phyloP scores from a whole-genome alignment of 1,140 invertebrate species.

The Pinna nobilis region DNA sequence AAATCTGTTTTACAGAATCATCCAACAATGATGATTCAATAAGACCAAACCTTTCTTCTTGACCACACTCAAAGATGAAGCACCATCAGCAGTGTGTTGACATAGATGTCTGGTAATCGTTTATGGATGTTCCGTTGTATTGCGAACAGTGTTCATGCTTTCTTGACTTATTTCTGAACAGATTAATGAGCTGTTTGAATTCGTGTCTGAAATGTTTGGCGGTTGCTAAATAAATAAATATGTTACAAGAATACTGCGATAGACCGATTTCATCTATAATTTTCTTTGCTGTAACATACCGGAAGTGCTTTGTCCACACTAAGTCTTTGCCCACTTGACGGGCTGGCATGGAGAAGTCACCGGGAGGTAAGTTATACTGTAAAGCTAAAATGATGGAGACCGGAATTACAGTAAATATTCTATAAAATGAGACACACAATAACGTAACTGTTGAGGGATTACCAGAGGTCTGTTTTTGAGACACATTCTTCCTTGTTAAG shows the following conservation, averaged over 20 bases:
- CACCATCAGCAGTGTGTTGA: too few species aligned
- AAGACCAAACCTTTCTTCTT: too few species aligned
- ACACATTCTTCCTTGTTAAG: background rate
- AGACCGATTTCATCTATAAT: slow-evolving; percentile 37
- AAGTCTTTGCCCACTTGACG: slow-evolving; percentile 17
- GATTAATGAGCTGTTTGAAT: slow-evolving; percentile 23
- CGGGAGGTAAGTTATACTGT: slow-evolving; percentile 15
- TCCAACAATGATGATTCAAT: too few species aligned
- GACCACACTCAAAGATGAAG: too few species aligned
- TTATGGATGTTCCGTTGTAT: too few species aligned
- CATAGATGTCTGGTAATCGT: too few species aligned
- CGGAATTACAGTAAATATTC: slow-evolving; percentile 38
- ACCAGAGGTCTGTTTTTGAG: background rate
- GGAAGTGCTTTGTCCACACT: slow-evolving; percentile 29
- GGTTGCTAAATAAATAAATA: slow-evolving; percentile 40
- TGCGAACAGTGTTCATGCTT: too few species aligned
- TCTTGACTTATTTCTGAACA: too few species aligned
- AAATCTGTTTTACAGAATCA: too few species aligned
- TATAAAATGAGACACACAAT: slow-evolving; percentile 39
- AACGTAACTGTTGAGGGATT: slow-evolving; percentile 32
- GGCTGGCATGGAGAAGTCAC: background rate
- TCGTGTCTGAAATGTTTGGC: slow-evolving; percentile 31
- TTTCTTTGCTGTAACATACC: slow-evolving; percentile 27
- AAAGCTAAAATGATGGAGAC: slow-evolving; percentile 31
- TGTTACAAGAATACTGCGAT: slow-evolving; percentile 43